These are phyloP conservation scores for Philypnodon macrostomus DNA, from an alignment of 2,797 vertebrate species.

Conservation along the genomic window DNA sequence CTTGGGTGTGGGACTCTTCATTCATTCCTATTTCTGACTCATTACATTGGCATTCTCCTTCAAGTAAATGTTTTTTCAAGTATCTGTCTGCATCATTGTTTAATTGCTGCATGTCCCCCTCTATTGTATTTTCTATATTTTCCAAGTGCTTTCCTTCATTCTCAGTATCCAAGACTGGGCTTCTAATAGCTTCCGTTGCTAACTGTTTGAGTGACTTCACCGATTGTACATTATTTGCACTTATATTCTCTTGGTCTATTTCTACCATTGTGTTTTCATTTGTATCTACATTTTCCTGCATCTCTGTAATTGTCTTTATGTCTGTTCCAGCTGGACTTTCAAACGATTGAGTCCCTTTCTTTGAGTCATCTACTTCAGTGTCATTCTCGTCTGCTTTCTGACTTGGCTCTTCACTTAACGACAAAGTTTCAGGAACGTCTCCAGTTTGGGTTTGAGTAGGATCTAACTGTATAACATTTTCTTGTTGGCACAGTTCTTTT, in stretches of 20 bases:
- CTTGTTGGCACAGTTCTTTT: conserved; percentile 13
- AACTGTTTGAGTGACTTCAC: conserved; percentile 13
- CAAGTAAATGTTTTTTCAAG: conserved; percentile 1
- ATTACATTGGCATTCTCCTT: conserved; percentile 14
- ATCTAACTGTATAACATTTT: conserved; percentile 29
- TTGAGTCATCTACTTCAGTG: conserved; percentile 14
- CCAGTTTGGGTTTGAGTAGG: neutral
- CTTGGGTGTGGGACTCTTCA: conserved; percentile 15
- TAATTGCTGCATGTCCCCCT: conserved; percentile 22
- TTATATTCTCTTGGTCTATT: conserved; percentile 26
- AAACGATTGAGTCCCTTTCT: conserved; percentile 16
- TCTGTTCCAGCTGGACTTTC: conserved; percentile 18
- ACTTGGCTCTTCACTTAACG: conserved; percentile 15
- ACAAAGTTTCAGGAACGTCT: too few species aligned
- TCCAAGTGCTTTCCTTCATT: neutral
- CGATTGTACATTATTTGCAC: conserved; percentile 24
- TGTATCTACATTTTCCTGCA: neutral
- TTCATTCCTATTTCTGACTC: conserved; percentile 31
- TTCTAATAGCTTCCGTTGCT: conserved; percentile 10
- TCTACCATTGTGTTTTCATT: conserved; percentile 20
- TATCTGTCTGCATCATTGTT: conserved; percentile 14
- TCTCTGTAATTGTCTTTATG: neutral
- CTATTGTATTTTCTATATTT: conserved; percentile 1
- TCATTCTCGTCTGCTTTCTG: conserved; percentile 16
- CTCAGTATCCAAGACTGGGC: conserved; percentile 8